phyloP scores from a whole-genome alignment of 2,797 vertebrate genomes.

The Rallus crepitans region DNA sequence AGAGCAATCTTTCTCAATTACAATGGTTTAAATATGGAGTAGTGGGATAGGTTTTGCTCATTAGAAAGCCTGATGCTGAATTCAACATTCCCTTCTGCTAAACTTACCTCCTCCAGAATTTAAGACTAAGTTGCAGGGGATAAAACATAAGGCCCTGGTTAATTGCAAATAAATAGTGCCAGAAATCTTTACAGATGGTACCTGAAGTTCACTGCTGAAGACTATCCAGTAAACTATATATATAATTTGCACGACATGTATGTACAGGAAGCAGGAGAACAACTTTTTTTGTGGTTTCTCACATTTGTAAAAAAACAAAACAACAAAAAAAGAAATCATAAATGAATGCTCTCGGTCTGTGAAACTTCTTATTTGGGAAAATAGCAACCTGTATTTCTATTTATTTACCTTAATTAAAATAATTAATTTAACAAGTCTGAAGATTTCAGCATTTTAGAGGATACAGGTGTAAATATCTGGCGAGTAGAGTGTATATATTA shows the following conservation, averaged over 20 bases:
- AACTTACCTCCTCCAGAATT: conserved; percentile 68
- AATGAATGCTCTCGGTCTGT: not conserved
- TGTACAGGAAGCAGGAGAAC: not conserved
- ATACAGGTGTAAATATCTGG: conserved; percentile 61
- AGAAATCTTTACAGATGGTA: conserved; percentile 74
- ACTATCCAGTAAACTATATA: conserved; percentile 40
- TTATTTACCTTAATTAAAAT: conserved; percentile 53
- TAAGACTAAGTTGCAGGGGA: conserved; percentile 55
- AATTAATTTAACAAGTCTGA: conserved; percentile 33
- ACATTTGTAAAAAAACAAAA: not conserved
- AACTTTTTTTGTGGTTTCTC: conserved; percentile 4
- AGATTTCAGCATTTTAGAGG: not conserved
- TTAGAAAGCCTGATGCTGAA: conserved; percentile 63
- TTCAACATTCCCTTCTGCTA: conserved; percentile 61
- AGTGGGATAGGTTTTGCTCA: conserved; percentile 43
- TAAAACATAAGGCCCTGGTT: conserved; percentile 78
- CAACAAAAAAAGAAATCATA: not conserved
- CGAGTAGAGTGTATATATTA: not conserved
- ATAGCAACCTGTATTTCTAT: conserved; percentile 30
- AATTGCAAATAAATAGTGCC: conserved; percentile 77
- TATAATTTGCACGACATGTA: conserved; percentile 40
- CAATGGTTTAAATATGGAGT: conserved; percentile 36
- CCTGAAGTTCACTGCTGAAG: conserved; percentile 70
- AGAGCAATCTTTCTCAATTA: not conserved
- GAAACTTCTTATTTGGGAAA: conserved; percentile 21